Conservation (phyloP, 2,888 invertebrate genomes). For the Synergus gifuensis region DNA sequence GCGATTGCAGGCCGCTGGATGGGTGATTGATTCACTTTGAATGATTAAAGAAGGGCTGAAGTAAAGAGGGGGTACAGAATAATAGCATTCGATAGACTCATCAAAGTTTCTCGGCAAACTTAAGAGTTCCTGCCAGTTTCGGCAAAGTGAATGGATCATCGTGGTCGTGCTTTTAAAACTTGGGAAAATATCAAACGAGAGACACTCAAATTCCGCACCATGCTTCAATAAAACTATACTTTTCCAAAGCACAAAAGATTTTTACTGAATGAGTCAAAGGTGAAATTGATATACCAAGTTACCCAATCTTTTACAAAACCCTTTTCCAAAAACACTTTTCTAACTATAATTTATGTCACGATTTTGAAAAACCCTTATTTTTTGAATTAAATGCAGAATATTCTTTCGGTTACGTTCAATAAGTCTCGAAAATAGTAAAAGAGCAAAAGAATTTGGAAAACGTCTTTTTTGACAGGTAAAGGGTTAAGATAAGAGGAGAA, state of each 20-base stretch:
- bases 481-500: conserved; percentile 10
- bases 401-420: neutral
- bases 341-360: no score
- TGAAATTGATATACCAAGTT: neutral
- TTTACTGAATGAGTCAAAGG: neutral
- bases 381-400: no score
- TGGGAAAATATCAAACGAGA: neutral
- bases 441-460: neutral
- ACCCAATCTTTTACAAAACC: no score
- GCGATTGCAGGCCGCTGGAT: conserved; percentile 70
- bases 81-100: conserved; percentile 77
- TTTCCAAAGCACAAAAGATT: neutral
- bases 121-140: conserved; percentile 62
- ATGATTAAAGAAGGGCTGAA: conserved; percentile 75
- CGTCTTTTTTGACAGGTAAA: conserved; percentile 24
- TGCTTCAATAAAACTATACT: neutral
- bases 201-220: neutral
- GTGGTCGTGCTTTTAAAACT: conserved; percentile 28
- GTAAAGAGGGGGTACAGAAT: conserved; percentile 64
- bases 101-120: conserved; percentile 71
- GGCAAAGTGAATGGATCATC: conserved; percentile 56
- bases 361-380: no score
- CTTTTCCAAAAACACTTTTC: no score
- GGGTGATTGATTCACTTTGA: conserved; percentile 78
- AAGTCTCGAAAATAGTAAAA: conserved; percentile 7